Base-by-base conservation (phyloP, 1,140 invertebrate species). In the Psilanteris sp. region DNA sequence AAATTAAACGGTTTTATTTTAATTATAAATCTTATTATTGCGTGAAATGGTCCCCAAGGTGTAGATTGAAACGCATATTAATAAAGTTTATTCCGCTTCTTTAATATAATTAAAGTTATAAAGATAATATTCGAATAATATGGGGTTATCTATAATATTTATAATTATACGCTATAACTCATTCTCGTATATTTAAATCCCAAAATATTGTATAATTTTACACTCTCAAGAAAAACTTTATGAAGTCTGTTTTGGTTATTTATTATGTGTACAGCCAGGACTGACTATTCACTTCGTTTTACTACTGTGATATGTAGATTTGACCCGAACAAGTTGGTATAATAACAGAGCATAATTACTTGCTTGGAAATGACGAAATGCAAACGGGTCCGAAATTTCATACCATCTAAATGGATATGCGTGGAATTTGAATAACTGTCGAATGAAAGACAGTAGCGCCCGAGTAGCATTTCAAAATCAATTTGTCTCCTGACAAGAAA, bases 401-500 rank as follows among this genome's bases (percentile, higher is more conserved):
- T 67, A 64, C 20, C 55, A 31, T 70, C 57, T 73, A 68, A 64
- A 72, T 73, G 68, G 62, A 72, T 72, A 77, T 61, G 67, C 61
- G 79, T 76, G 67, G 62, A 80, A 83, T 83, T 83, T 83, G 77
- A 83, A 81, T 81, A 81, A 83, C 81, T 77, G 77, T 78, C 72
- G 82, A 85, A 85, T 83, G 72, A 75, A 70, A 73, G 62, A 64
- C 66, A 71, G 59, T 43, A 55, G 68, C 54, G 37, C 39, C 78
- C 48, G 66, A 75, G 66, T 71, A 77, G 71, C 82, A 85, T 86
- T 85, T 84, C 83, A 80, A 83, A 86, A 86, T 86, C 84, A 86
- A 86, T 85, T 85, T 86, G 84, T 85, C 80, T 80, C 78, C 39
- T 67, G 29, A 73, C 57, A 70, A 72, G 72, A 55, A 71, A 79